phyloP scores from a whole-genome alignment of 1,140 invertebrate genomes.

The Drosophila willistoni region DNA sequence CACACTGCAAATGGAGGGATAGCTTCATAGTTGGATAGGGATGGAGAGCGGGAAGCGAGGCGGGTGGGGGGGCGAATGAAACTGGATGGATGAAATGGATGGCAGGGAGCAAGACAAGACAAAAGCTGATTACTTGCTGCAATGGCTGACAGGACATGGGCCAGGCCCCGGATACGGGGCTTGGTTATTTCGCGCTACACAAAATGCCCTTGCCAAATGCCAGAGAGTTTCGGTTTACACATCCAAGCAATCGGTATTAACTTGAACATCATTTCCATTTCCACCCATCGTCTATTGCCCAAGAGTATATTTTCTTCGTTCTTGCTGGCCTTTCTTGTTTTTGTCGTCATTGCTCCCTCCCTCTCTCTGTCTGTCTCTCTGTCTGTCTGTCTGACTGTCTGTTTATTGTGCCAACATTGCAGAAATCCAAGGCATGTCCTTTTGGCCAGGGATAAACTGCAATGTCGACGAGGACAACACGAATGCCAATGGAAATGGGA shows the following conservation, averaged over 20 bases:
- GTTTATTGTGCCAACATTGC: slow-evolving; percentile 66
- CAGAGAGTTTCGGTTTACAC: neutral
- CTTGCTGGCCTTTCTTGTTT: slow-evolving; percentile 38
- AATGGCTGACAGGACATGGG: slow-evolving; percentile 69
- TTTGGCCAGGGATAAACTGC: slow-evolving; percentile 55
- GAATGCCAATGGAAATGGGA: slow-evolving; percentile 3
- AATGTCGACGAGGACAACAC: slow-evolving; percentile 32
- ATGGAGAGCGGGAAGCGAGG: neutral
- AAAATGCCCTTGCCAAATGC: slow-evolving; percentile 34
- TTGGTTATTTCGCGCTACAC: slow-evolving; percentile 4
- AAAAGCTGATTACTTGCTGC: slow-evolving; percentile 74
- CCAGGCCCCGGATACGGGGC: slow-evolving; percentile 23
- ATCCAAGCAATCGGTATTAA: slow-evolving; percentile 1
- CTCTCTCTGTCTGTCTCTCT: no score
- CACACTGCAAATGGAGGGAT: slow-evolving; percentile 1
- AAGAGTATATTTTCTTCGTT: slow-evolving; percentile 19
- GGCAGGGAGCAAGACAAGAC: slow-evolving; percentile 44
- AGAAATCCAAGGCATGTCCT: slow-evolving; percentile 69
- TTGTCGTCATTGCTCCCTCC: slow-evolving; percentile 53
- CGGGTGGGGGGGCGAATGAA: neutral
- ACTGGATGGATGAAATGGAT: neutral
- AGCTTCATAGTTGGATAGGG: neutral
- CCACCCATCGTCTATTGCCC: neutral
- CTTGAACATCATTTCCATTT: neutral
- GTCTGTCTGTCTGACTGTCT: slow-evolving; percentile 29